Evolutionary conservation across 2,888 invertebrate species (phyloP).

Genomic region (Quadriops clusia): DNA sequence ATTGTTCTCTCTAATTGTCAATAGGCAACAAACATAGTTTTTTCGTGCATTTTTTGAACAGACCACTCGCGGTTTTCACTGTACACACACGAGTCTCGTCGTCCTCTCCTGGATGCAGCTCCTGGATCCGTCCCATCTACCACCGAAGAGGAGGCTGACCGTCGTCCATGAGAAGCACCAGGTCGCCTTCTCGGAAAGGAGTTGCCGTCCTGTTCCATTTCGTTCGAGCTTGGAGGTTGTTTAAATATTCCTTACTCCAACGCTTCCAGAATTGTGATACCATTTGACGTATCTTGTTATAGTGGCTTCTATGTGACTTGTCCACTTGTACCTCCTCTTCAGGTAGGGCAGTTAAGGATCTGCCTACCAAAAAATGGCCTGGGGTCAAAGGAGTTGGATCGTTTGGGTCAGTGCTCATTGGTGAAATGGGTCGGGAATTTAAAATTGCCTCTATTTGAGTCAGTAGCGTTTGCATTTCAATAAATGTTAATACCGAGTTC

Average conservation of each 20-base stretch:
- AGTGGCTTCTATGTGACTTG: slow-evolving; percentile 18
- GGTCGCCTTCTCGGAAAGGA: slow-evolving; percentile 4
- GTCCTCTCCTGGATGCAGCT: slow-evolving; percentile 10
- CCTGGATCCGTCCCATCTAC: slow-evolving; percentile 8
- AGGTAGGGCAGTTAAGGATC: slow-evolving; percentile 15
- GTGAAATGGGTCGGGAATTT: slow-evolving; percentile 23
- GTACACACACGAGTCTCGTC: too few relatives aligned
- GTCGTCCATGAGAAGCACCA: slow-evolving; percentile 4
- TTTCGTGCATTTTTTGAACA: too few relatives aligned
- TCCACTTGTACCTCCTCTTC: slow-evolving; percentile 11
- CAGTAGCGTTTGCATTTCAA: too few relatives aligned
- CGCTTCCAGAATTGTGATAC: slow-evolving; percentile 18
- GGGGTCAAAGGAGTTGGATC: slow-evolving; percentile 20
- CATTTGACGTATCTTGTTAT: slow-evolving; percentile 14
- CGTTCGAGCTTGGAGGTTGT: slow-evolving; percentile 13
- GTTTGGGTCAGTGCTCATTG: slow-evolving; percentile 20
- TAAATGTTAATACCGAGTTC: slow-evolving; percentile 3
- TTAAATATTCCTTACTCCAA: slow-evolving; percentile 19
- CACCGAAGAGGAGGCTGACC: slow-evolving; percentile 8
- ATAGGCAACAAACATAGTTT: too few relatives aligned
- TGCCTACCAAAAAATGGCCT: slow-evolving; percentile 21
- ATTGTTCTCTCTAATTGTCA: too few relatives aligned
- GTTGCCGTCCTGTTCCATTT: too few relatives aligned
- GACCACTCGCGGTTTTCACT: too few relatives aligned
- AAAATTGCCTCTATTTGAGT: slow-evolving; percentile 24